Percentiles rank a stretch among this genome's conserved stretches.
Conservation (phyloP, 2,113 vertebrate species). For the Nannospalax galili region DNA sequence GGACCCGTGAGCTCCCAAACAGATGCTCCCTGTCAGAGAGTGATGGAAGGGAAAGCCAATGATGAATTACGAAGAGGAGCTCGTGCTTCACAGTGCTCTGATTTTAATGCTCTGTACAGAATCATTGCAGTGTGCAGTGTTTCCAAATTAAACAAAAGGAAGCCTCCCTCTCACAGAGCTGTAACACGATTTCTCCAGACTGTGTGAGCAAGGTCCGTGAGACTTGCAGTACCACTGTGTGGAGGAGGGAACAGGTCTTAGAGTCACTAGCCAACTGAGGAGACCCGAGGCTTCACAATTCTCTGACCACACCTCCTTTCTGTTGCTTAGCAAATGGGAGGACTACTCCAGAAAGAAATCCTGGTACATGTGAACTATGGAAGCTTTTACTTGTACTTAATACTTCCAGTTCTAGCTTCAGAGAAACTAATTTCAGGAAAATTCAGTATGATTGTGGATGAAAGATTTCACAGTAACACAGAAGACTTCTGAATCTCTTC, state of each 20-base stretch:
- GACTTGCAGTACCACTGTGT: too few relatives aligned
- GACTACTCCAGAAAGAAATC: neutral
- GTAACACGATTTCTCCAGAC: neutral
- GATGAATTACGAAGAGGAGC: neutral
- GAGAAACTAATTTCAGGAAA: neutral
- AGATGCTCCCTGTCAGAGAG: constrained; percentile 40
- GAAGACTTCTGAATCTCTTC: neutral
- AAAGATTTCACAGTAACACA: neutral
- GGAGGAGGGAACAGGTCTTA: neutral
- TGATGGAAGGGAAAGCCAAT: neutral
- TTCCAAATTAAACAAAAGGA: constrained; percentile 8
- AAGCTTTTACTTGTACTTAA: neutral
- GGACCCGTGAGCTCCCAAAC: neutral
- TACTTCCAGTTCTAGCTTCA: neutral
- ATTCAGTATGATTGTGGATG: neutral
- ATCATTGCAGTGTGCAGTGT: neutral
- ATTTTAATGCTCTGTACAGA: neutral
- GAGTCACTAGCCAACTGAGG: too few relatives aligned
- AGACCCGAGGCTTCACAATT: neutral
- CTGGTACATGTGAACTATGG: too few relatives aligned
- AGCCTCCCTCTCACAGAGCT: neutral
- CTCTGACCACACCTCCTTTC: neutral
- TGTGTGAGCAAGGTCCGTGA: neutral
- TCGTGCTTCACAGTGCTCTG: neutral
- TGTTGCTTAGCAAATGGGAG: neutral